Conservation (phyloP, 1,140 invertebrate genomes). For the Polyergus mexicanus region DNA sequence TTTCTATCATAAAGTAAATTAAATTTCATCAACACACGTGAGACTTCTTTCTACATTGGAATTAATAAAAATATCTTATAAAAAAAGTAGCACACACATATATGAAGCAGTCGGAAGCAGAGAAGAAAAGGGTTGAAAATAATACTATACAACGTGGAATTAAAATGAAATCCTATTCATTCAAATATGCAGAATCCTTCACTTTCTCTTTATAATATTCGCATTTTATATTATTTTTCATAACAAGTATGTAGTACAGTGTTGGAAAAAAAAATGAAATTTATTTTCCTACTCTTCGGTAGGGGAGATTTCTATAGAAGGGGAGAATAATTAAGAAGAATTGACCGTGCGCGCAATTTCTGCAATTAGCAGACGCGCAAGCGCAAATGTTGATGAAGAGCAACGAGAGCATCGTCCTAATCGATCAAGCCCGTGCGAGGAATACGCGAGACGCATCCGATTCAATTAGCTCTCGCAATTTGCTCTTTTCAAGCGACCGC, state of each 20-base stretch:
- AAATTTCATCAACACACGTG: conserved; percentile 37
- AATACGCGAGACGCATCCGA: not conserved
- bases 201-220: not conserved
- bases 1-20: conserved; percentile 43
- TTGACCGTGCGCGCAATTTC: conserved; percentile 33
- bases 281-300: conserved; percentile 28
- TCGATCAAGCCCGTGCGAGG: conserved; percentile 39
- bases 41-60: not conserved
- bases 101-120: no score
- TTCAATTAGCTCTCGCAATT: conserved; percentile 61
- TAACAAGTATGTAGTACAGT: not conserved
- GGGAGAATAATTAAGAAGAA: conserved; percentile 26
- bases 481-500: conserved; percentile 48
- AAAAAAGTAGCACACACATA: not conserved
- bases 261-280: conserved; percentile 23
- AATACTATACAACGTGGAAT: conserved; percentile 22
- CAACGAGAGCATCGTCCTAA: conserved; percentile 29
- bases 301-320: conserved; percentile 7
- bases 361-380: conserved; percentile 6
- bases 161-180: conserved; percentile 54
- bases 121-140: conserved; percentile 2
- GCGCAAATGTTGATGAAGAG: not conserved
- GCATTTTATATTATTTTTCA: conserved; percentile 5
- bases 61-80: conserved; percentile 44
- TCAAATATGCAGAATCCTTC: conserved; percentile 35